Evolutionary conservation across 1,140 invertebrate species (phyloP).

Genomic region (Tetraneura akinire): DNA sequence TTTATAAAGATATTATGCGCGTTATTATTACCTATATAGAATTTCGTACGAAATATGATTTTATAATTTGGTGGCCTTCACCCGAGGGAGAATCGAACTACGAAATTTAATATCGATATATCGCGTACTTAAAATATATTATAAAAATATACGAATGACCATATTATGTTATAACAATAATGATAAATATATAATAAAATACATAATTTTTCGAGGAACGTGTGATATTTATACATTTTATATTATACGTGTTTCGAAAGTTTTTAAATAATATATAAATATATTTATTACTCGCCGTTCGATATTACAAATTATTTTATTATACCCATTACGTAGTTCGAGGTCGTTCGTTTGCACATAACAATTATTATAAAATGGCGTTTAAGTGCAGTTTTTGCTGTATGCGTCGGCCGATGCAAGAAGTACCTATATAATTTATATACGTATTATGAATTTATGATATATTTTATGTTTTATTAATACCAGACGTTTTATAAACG

Average conservation of each 20-base stretch:
- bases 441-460: not conserved
- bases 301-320: too few species aligned
- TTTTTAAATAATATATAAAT: too few species aligned
- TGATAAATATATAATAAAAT: too few species aligned
- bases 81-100: not conserved
- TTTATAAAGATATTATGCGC: not conserved
- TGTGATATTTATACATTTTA: too few species aligned
- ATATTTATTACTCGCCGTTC: too few species aligned
- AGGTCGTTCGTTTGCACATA: constrained; percentile 23
- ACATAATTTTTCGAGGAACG: too few species aligned
- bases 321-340: constrained; percentile 1
- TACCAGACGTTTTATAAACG: too few species aligned
- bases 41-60: too few species aligned
- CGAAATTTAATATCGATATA: constrained; percentile 27
- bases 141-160: not conserved
- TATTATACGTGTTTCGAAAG: too few species aligned
- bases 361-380: not conserved
- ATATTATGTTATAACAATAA: not conserved
- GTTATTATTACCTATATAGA: too few species aligned
- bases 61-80: constrained; percentile 3
- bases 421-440: not conserved
- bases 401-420: not conserved
- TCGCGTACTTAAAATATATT: not conserved
- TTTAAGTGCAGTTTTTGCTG: not conserved
- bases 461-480: too few species aligned